These are phyloP conservation scores for Nicator chloris DNA, from an alignment of 2,113 vertebrate genomes.

Conservation along the genomic window DNA sequence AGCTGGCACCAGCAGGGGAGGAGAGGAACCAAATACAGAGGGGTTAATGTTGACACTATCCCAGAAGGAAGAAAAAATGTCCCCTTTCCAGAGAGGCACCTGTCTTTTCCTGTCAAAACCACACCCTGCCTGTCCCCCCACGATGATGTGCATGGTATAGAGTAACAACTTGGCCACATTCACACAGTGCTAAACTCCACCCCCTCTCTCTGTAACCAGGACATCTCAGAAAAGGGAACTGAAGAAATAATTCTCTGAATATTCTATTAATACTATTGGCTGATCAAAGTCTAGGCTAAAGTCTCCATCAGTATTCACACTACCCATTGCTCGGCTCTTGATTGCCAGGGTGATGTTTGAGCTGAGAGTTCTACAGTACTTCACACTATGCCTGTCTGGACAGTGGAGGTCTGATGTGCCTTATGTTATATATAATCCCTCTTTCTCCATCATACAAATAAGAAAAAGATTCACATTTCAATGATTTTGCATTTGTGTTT, in stretches of 20 bases:
- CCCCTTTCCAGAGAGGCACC: background rate
- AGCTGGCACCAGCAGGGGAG: background rate
- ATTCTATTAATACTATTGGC: background rate
- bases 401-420: background rate
- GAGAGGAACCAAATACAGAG: background rate
- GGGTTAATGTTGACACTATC: background rate
- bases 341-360: background rate
- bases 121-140: rapidly evolving
- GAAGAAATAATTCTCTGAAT: background rate
- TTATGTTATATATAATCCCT: background rate
- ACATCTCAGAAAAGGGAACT: background rate
- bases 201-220: background rate
- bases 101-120: background rate
- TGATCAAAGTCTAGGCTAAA: background rate
- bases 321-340: background rate
- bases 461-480: background rate
- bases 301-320: background rate
- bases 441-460: background rate
- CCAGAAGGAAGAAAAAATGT: background rate
- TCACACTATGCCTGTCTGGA: background rate
- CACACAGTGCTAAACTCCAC: background rate
- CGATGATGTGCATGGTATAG: background rate
- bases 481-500: background rate
- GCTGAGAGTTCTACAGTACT: background rate
- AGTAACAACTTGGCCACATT: background rate